Evolutionary conservation across 1,140 invertebrate genomes (phyloP), one percentile per base, ranked within the genome.

Genomic region (Drosophila simulans): DNA sequence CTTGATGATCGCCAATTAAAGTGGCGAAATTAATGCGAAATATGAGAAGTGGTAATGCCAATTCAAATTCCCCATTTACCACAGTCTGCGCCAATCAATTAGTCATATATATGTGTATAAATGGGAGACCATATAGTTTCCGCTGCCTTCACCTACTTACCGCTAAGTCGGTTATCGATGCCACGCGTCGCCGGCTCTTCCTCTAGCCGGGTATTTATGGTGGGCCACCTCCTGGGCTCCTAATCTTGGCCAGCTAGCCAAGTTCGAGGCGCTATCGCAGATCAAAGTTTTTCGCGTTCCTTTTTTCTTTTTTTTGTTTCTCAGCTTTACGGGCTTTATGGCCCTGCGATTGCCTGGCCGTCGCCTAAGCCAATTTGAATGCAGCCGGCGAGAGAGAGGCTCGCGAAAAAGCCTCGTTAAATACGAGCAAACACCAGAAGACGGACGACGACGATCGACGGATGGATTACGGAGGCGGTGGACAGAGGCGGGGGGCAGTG

Each of bases 1-100:
- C 60, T 77, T 80, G 76, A 80, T 84, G 76, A 76, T 60, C 68
- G 56, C 42, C 80, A 84, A 84, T 84, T 80, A 84, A 80, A 57
- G 64, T 51, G 62, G 60, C 71, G 60, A 69, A 70, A 83, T 79
- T 83, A 83, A 83, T 79, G 42, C 25, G 63, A 72, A 58, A 45
- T 70, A 22, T 46, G 64, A 68, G 64, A 66, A 40, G 45, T 62
- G 56, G 34, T 54, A 66, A 66, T 69, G 34, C n/a, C 27, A 52
- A 69, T 34, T 48, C 46, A 43, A 64, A 65, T 25, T 59, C 31
- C 43, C 43, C 39, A 54, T 59, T 53, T 68, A 25, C 22, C 69
- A 58, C 64, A 57, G 53, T 54, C 43, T 35, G 12, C 25, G 35
- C 15, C 64, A 54, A 70, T 68, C 62, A 78, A 83, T 83, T 83